A percentile compares a stretch with the other conserved stretches of the same genome.
Evolutionary conservation across 2,888 invertebrate species (phyloP).

Genomic region (Heliconius ismenius): DNA sequence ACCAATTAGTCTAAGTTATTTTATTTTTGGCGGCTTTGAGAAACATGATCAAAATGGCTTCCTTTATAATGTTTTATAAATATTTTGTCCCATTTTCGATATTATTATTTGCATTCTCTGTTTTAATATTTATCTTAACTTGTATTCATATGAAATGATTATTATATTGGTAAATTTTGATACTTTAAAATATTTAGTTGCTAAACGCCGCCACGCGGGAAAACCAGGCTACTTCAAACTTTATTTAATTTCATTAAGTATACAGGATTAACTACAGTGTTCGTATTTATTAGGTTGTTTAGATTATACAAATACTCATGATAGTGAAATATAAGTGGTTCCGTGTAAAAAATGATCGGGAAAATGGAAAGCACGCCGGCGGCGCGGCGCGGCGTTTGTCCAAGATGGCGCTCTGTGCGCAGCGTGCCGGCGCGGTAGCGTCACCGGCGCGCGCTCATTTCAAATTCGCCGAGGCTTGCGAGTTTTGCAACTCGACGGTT

Average conservation of each 20-base stretch:
- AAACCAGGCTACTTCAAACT: conserved; percentile 50
- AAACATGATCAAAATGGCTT: conserved; percentile 83
- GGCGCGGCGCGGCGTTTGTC: conserved; percentile 60
- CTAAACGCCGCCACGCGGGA: conserved; percentile 74
- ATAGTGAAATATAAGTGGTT: conserved; percentile 33
- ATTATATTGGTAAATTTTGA: conserved; percentile 50
- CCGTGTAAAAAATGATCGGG: conserved; percentile 43
- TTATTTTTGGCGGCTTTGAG: conserved; percentile 74
- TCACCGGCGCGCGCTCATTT: conserved; percentile 74
- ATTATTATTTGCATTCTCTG: not conserved
- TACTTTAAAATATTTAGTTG: conserved; percentile 57
- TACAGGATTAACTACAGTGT: not conserved
- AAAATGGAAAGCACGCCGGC: conserved; percentile 68
- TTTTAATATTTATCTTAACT: conserved; percentile 12
- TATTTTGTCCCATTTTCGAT: conserved; percentile 18
- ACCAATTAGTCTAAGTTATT: conserved; percentile 47
- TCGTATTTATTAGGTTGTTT: conserved; percentile 19
- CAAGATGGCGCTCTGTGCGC: conserved; percentile 79
- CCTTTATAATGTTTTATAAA: conserved; percentile 52
- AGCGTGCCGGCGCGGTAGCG: conserved; percentile 73
- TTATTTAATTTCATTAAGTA: not conserved
- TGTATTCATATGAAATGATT: conserved; percentile 26
- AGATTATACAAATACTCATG: conserved; percentile 25
- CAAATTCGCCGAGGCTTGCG: conserved; percentile 63
- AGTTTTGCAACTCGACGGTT: conserved; percentile 75